Evolutionary conservation across 2,888 invertebrate species (phyloP).

Genomic region (Microctonus brassicae): DNA sequence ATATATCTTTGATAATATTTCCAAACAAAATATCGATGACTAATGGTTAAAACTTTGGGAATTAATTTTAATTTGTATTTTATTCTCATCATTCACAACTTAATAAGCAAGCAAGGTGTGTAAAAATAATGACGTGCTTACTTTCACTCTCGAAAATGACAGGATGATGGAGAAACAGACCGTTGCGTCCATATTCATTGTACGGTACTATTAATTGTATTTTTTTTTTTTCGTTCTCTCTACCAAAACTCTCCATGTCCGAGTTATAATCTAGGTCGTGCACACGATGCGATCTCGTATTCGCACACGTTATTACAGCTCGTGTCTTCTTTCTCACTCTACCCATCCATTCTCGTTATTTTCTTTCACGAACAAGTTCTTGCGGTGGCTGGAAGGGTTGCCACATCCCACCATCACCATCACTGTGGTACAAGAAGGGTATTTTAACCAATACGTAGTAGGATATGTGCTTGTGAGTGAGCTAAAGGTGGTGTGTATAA

Average conservation of each 20-base stretch:
- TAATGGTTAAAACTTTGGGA: too few species aligned
- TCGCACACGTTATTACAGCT: neutral
- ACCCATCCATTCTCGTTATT: constrained; percentile 49
- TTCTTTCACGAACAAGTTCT: constrained; percentile 43
- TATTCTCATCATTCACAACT: neutral
- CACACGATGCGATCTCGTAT: neutral
- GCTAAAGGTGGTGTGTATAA: neutral
- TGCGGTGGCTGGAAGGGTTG: constrained; percentile 31
- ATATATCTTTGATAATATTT: too few species aligned
- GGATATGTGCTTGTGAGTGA: neutral
- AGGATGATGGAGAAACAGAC: neutral
- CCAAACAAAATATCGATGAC: too few species aligned
- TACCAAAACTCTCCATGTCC: neutral
- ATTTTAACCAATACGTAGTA: neutral
- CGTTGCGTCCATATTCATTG: constrained; percentile 6
- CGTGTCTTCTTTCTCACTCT: constrained; percentile 1
- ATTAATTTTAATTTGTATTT: neutral
- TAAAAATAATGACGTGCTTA: constrained; percentile 11
- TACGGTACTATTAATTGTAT: constrained; percentile 24
- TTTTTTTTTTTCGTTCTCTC: neutral
- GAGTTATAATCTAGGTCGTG: constrained; percentile 21
- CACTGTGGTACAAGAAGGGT: constrained; percentile 3
- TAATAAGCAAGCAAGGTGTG: neutral
- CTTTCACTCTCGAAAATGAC: constrained; percentile 13
- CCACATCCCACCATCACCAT: neutral